Evolutionary conservation across 2,888 invertebrate species (phyloP), one percentile per base, ranked within the genome.

Genomic region (Oscheius sp.): DNA sequence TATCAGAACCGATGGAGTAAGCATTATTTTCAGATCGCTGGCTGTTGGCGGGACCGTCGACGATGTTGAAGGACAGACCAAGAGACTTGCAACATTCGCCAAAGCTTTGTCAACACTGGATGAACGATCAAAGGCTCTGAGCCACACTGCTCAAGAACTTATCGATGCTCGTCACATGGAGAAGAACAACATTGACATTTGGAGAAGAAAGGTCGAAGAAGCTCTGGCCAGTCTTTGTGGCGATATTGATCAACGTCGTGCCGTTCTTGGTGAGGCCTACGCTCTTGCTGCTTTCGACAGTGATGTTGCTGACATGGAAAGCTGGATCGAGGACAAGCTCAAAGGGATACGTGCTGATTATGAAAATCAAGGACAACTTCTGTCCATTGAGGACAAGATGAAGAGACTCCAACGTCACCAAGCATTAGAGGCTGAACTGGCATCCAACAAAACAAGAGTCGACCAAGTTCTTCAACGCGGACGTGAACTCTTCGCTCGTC

Each of bases 71-170:
- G 93, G 93, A 57, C 93, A 94, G 88, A 92, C 95, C 37, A 95
- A 95, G 91, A 95, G 95, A 88, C 96, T 97, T 85, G 96, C 96
- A 85, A 96, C 95, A 2, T 96, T 98, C 89, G 96, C 96, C 89
- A 95, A 95, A 87, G 91, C 96, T 0, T 92, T 97, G 7, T 93
- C 93, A 13, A 81, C 84, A 13, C 75, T 87, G 29, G 82, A 84
- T 29, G 86, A 87, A 53, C 76, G 88, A 33, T 81, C 87, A n/a
- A 74, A 60, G 2, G 73, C 77, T 2, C 73, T 85, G 55, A 84
- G 85, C 59, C 74, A 76, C 37, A 83, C 80, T 48, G 87, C 87
- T 4, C 66, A 73, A 11, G 77, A 96, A 89, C 91, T 98, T 66
- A 91, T 96, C 42, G 93, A 93, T 55, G 95, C 95, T 90, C 93